These are phyloP conservation scores for Notarius quadriscutis DNA, from an alignment of 2,113 vertebrate genomes.

Conservation along the genomic window DNA sequence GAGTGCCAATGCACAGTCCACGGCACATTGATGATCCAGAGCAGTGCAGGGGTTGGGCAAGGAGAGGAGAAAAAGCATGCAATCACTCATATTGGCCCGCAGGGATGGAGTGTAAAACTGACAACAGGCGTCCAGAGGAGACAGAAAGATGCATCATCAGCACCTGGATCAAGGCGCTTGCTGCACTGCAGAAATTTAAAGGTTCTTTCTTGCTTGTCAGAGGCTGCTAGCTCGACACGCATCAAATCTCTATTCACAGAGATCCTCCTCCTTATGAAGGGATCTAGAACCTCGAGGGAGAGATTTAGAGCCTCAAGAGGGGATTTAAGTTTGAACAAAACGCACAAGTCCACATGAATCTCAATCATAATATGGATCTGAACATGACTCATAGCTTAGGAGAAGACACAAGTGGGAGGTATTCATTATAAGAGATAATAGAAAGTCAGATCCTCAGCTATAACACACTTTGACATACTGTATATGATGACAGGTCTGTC, in stretches of 20 bases:
- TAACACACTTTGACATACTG: neutral
- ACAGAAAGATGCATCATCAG: conserved; percentile 65
- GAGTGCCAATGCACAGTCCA: conserved; percentile 7
- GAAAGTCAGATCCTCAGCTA: neutral
- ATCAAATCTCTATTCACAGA: conserved; percentile 12
- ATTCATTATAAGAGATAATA: conserved; percentile 6
- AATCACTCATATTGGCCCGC: conserved; percentile 45
- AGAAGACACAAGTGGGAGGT: conserved; percentile 19
- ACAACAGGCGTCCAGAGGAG: conserved; percentile 62
- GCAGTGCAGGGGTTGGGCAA: conserved; percentile 43
- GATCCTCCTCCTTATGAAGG: conserved; percentile 19
- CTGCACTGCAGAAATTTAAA: conserved; percentile 37
- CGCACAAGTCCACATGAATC: conserved; percentile 12
- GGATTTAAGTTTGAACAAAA: conserved; percentile 26
- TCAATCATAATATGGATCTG: conserved; percentile 2
- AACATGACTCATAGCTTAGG: conserved; percentile 15
- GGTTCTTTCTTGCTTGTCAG: conserved; percentile 27
- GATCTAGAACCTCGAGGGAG: conserved; percentile 14
- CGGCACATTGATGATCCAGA: conserved; percentile 4
- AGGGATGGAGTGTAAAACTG: conserved; percentile 53
- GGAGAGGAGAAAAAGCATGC: conserved; percentile 47
- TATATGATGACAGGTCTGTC: neutral
- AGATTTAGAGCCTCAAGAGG: conserved; percentile 23
- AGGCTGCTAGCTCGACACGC: conserved; percentile 8
- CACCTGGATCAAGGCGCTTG: conserved; percentile 57